Base-by-base conservation (phyloP, 2,888 invertebrate species). In the Biston stratarius region DNA sequence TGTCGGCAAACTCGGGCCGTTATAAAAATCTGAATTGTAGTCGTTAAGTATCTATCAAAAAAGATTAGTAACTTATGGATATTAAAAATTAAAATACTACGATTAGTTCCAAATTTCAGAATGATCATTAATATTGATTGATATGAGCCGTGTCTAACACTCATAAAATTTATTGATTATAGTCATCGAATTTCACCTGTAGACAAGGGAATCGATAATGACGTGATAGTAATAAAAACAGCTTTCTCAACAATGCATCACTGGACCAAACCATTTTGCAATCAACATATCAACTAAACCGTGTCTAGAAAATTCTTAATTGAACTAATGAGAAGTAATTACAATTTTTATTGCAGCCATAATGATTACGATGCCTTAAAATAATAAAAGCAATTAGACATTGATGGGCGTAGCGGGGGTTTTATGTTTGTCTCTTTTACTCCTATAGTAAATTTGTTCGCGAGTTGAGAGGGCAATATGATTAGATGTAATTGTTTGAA, bases 281-380 rank as follows among this genome's bases (percentile, higher is more conserved):
- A 92, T 91, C 90, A 90, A 89, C 90, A 90, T 88, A 91, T 91
- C 90, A 90, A 88, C 88, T 87, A 85, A 86, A 88, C 88, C 92
- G 92, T 92, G 84, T 92, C 92, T 93, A 92, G 93, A 92, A 93
- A 90, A 92, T 92, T 91, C 93, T 92, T 92, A 93, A 93, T 93
- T 93, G 94, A 92, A 89, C 93, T 94, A 94, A 94, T 94, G 92
- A 94, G 93, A 91, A 92, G 92, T 93, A 93, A 93, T 94, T 92
- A 94, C 92, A 93, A 92, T 91, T 93, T 94, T 93, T 94, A 94
- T 93, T 89, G 88, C 91, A 83, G 91, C 89, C 89, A 89, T 93
- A 93, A 93, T 94, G 91, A 93, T 93, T 94, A 94, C 93, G 94
- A 93, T 93, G 93, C 88, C 91, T 93, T 94, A 94, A 94, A 94